Conservation (phyloP, 2,797 vertebrate genomes). For the Spinus olivaceus region DNA sequence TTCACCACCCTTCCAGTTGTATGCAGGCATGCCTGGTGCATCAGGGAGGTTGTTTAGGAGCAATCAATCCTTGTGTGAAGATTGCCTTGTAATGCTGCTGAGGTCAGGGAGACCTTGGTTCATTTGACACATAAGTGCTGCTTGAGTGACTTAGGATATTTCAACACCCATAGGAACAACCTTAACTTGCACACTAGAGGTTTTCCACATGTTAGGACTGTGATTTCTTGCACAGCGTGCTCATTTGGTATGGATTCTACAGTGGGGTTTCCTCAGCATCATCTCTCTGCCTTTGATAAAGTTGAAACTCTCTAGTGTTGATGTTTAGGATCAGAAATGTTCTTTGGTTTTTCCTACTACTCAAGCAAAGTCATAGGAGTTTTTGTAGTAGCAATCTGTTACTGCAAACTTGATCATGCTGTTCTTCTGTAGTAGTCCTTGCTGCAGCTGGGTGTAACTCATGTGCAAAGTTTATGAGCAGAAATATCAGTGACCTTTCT, state of each 20-base stretch:
- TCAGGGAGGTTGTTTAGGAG: neutral
- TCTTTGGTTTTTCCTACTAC: neutral
- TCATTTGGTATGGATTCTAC: neutral
- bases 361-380: neutral
- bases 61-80: neutral
- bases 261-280: neutral
- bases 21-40: neutral
- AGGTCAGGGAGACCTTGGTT: constrained; percentile 53
- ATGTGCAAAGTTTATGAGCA: neutral
- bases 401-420: neutral
- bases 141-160: constrained; percentile 41
- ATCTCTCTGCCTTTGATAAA: neutral
- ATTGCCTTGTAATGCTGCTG: constrained; percentile 21
- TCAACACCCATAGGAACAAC: constrained; percentile 21
- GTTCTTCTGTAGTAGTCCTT: neutral
- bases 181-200: constrained; percentile 4
- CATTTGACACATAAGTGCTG: constrained; percentile 48
- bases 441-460: neutral
- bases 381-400: neutral
- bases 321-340: neutral
- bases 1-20: neutral
- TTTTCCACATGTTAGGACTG: neutral
- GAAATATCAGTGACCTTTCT: neutral
- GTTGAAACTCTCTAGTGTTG: neutral
- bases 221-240: constrained; percentile 14